Conservation (phyloP, 2,797 vertebrate species). For the Thaleichthys pacificus region DNA sequence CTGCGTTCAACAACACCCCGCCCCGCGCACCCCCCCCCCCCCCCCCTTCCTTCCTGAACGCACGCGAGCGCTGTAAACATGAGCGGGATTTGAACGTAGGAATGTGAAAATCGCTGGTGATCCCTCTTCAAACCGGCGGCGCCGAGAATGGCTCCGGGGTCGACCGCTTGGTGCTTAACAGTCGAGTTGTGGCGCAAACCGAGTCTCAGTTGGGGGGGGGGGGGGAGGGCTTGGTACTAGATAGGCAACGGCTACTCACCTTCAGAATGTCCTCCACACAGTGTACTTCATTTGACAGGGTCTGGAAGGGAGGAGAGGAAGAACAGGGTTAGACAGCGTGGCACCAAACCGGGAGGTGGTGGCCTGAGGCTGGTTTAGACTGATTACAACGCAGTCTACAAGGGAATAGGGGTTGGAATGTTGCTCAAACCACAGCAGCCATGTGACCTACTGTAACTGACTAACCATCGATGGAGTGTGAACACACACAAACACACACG, state of each 20-base stretch:
- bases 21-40: background rate
- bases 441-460: conserved; percentile 6
- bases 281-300: conserved; percentile 80
- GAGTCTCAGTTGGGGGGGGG: no score
- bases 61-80: background rate
- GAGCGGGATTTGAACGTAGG: background rate
- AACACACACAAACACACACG: background rate
- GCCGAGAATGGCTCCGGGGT: no score
- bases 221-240: background rate
- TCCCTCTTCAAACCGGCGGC: background rate
- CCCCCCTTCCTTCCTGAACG: background rate
- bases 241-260: conserved; percentile 71
- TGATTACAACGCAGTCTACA: background rate
- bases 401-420: background rate
- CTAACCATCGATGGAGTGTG: no score
- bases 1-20: background rate
- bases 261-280: conserved; percentile 90
- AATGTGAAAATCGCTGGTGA: background rate
- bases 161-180: no score
- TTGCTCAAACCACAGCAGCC: background rate
- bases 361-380: background rate
- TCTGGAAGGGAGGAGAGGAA: conserved; percentile 66
- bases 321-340: conserved; percentile 14
- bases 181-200: no score
- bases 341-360: background rate